Base-by-base conservation (phyloP, 2,888 invertebrate genomes). In the Cheiracanthium punctorium region DNA sequence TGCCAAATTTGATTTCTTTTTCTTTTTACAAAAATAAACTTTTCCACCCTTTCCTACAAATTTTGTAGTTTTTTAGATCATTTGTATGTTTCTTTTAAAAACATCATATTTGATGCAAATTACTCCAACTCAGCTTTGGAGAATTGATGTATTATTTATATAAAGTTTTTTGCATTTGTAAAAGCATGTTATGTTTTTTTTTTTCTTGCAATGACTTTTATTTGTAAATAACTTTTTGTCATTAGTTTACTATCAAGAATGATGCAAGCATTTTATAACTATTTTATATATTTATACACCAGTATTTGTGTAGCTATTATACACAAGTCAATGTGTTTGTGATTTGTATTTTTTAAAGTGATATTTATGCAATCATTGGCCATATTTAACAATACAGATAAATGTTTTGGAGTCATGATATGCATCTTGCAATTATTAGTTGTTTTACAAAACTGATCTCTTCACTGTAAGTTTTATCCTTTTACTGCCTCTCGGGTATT, bases 271-370 rank as follows among this genome's bases (percentile, higher is more conserved):
- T 85, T 85, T 85, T 85, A 58, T 85, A 85, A 74, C 69, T 85
- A 41, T 82, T 84, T 79, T 85, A 85, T 85, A 85, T 79, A 79
- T 84, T 84, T 84, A 85, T 84, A 84, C 74, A 74, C 79, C 72
- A 73, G 74, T 72, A 71, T 58, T 74, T 74, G 79, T 85, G 84
- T 79, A 74, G 41, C 52, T 79, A 43, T 30, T 79, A 79, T 85
- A 79, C 73, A 74, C 69, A 48, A 37, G 41, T 37, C 65, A 72
- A 76, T 74, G 69, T 70, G 74, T 79, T 74, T 77, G 77, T 76
- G 77, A 30, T 73, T 85, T 74, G 64, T 85, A 73, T 79, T 85
- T 85, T 70, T 70, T 74, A 77, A n/a, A 71, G 84, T 79, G 79
- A 85, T 85, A 73, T 79, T 85, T 84, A 77, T 77, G 71, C 52